phyloP scores from a whole-genome alignment of 2,797 vertebrate genomes.

The Mus caroli region DNA sequence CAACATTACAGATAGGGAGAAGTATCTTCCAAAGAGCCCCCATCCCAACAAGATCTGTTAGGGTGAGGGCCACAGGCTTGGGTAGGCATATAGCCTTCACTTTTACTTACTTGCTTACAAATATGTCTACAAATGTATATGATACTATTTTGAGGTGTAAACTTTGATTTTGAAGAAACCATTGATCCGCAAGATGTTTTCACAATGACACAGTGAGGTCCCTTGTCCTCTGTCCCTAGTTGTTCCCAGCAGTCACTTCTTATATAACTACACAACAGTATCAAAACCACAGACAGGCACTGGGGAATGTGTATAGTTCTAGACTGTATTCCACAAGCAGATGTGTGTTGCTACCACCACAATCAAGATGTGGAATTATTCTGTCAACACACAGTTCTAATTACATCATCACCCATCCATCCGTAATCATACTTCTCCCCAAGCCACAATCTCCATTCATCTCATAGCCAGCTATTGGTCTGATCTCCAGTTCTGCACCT shows the following conservation, averaged over 20 bases:
- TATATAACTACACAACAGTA: not conserved
- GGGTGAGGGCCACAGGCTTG: too few relatives aligned
- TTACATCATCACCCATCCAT: not conserved
- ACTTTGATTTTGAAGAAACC: not conserved
- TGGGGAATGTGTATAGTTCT: not conserved
- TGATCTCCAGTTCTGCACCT: not conserved
- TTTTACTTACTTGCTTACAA: constrained; percentile 8
- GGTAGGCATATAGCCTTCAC: too few relatives aligned
- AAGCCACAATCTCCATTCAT: not conserved
- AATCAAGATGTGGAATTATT: constrained; percentile 5
- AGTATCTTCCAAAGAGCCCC: not conserved
- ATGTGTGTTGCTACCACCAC: not conserved
- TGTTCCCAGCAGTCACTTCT: not conserved
- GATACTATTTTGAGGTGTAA: not conserved
- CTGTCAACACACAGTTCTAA: not conserved
- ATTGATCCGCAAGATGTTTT: not conserved
- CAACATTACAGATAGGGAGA: constrained; percentile 46
- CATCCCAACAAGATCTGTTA: not conserved
- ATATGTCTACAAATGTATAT: not conserved
- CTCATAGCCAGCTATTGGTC: not conserved
- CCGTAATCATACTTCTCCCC: not conserved
- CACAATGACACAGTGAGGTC: not conserved
- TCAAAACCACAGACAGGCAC: not conserved
- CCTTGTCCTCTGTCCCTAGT: not conserved
- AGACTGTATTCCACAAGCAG: not conserved